Conservation (phyloP, 2,113 vertebrate species). For the Eptesicus fuscus region DNA sequence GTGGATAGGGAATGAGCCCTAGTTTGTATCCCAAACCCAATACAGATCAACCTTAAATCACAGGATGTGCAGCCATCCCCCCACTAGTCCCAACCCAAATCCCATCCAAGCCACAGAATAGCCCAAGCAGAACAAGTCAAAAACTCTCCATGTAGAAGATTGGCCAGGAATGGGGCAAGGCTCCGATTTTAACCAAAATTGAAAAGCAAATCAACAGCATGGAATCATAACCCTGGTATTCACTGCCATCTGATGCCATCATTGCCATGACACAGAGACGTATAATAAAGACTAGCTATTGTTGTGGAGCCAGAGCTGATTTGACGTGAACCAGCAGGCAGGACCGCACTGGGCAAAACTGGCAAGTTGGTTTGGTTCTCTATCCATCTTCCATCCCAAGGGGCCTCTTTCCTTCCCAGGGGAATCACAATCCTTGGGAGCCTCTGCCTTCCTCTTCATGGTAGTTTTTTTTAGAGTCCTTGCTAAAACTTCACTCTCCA, state of each 20-base stretch:
- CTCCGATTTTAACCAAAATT: slow-evolving; percentile 42
- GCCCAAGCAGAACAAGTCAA: neutral
- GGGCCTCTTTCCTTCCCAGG: neutral
- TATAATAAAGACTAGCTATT: neutral
- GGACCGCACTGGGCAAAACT: neutral
- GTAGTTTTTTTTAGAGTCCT: neutral
- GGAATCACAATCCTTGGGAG: neutral
- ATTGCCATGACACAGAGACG: neutral
- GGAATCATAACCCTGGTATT: neutral
- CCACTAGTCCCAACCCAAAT: slow-evolving; percentile 16
- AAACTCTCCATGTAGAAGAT: neutral
- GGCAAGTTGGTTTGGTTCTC: neutral
- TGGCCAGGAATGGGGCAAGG: slow-evolving; percentile 15
- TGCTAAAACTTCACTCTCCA: neutral
- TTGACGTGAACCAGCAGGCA: neutral
- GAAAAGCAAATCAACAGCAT: neutral
- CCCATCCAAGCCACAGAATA: neutral
- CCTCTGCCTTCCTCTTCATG: neutral
- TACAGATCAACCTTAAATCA: slow-evolving; percentile 17
- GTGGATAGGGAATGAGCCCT: neutral
- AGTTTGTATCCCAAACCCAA: neutral
- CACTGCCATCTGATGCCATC: neutral
- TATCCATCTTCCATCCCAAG: neutral
- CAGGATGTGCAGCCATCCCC: neutral
- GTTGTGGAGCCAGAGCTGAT: neutral